These are phyloP conservation scores for Centropus bengalensis DNA, from an alignment of 2,113 vertebrate genomes.

Conservation along the genomic window DNA sequence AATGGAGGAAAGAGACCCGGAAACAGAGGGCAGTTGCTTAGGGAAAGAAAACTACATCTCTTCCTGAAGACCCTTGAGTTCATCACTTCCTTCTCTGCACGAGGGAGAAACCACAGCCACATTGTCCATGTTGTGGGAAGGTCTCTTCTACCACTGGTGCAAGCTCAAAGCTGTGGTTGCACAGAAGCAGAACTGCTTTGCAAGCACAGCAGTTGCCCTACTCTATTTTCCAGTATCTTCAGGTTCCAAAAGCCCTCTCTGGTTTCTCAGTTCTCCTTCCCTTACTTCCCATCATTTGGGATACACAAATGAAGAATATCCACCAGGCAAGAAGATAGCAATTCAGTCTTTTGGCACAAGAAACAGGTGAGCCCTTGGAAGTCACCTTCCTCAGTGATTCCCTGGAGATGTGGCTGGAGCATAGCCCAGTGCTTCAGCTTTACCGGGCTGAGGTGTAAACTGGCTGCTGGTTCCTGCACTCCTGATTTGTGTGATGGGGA, in stretches of 20 bases:
- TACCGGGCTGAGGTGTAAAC: not conserved
- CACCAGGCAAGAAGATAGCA: not conserved
- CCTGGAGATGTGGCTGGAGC: accelerated
- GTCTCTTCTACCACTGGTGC: not conserved
- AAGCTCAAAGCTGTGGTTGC: not conserved
- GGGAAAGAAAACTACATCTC: not conserved
- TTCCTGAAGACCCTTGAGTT: not conserved
- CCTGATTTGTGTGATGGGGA: not conserved
- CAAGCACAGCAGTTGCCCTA: not conserved
- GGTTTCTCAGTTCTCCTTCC: not conserved
- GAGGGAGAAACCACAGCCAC: not conserved
- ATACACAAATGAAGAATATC: not conserved
- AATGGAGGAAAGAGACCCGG: not conserved
- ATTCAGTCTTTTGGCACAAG: not conserved
- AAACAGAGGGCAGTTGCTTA: not conserved
- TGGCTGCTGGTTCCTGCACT: accelerated
- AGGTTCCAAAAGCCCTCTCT: not conserved
- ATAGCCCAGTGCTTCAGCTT: not conserved
- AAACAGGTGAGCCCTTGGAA: not conserved
- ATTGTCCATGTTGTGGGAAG: accelerated
- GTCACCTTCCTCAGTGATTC: not conserved
- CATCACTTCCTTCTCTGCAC: not conserved
- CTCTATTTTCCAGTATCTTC: not conserved
- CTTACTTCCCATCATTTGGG: not conserved
- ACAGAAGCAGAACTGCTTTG: accelerated